phyloP scores from a whole-genome alignment of 2,113 vertebrate genomes.

The Arvicanthis niloticus region DNA sequence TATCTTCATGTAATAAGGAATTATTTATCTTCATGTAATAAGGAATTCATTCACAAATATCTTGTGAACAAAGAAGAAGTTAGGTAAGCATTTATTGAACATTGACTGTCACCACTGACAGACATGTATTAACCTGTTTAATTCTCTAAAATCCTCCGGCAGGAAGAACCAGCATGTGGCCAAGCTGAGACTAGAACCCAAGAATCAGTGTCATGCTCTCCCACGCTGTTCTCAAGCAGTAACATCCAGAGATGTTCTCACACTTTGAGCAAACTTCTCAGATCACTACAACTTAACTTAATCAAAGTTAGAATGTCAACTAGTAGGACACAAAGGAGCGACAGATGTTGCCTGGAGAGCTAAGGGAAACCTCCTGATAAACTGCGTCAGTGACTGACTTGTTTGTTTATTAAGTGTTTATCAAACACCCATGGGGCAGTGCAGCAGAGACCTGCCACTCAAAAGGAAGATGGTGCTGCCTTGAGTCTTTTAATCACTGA shows the following conservation, averaged over 20 bases:
- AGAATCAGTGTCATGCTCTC: neutral
- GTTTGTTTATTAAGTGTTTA: neutral
- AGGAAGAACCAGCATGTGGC: neutral
- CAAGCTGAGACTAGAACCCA: neutral
- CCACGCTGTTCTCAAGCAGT: neutral
- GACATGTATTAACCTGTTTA: neutral
- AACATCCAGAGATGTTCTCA: neutral
- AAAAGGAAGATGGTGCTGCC: neutral
- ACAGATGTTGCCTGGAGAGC: neutral
- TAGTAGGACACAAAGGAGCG: neutral
- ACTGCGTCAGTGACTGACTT: neutral
- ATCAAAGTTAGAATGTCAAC: neutral
- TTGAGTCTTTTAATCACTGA: neutral
- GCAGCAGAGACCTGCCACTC: neutral
- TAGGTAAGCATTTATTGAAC: neutral
- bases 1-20: neutral
- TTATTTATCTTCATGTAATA: neutral
- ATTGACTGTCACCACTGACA: neutral
- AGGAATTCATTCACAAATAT: neutral
- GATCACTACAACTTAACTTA: neutral
- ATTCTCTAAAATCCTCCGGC: neutral
- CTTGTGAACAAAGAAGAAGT: neutral
- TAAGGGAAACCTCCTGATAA: neutral
- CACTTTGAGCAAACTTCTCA: neutral
- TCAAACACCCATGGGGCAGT: neutral